A percentile compares a stretch with the other conserved stretches of the same genome.
phyloP scores from a whole-genome alignment of 2,888 invertebrate species.

The Nemurella pictetii region DNA sequence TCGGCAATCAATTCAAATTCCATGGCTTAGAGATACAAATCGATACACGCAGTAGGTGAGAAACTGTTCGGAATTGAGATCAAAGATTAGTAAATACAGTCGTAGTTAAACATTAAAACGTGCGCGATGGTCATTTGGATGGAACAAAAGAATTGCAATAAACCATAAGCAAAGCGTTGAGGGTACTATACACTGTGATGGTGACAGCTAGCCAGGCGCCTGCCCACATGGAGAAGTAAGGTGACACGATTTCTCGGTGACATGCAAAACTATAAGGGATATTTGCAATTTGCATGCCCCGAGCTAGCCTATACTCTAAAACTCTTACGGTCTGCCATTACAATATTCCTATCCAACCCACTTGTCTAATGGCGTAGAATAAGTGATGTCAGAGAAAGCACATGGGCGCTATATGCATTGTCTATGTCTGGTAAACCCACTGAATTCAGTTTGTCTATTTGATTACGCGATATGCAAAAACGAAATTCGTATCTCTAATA shows the following conservation, averaged over 20 bases:
- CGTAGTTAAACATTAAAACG: neutral
- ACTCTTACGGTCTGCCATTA: neutral
- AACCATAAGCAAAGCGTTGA: neutral
- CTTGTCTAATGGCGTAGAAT: neutral
- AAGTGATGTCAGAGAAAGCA: neutral
- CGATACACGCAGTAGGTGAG: neutral
- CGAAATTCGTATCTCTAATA: neutral
- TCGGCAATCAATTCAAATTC: neutral
- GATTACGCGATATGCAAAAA: neutral
- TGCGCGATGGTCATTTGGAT: neutral
- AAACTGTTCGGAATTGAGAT: neutral
- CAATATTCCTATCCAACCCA: neutral
- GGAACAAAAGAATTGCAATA: neutral
- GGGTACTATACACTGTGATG: neutral
- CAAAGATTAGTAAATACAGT: neutral
- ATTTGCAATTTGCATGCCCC: neutral
- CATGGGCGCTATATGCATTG: neutral
- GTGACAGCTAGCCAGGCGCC: neutral
- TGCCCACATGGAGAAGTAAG: neutral
- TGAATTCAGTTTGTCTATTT: neutral
- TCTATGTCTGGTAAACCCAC: neutral
- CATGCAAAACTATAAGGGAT: neutral
- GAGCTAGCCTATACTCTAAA: neutral
- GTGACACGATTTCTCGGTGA: conserved; percentile 14
- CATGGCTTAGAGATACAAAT: neutral